Base-by-base conservation (phyloP, 2,888 invertebrate genomes). In the Frankliniella fusca region DNA sequence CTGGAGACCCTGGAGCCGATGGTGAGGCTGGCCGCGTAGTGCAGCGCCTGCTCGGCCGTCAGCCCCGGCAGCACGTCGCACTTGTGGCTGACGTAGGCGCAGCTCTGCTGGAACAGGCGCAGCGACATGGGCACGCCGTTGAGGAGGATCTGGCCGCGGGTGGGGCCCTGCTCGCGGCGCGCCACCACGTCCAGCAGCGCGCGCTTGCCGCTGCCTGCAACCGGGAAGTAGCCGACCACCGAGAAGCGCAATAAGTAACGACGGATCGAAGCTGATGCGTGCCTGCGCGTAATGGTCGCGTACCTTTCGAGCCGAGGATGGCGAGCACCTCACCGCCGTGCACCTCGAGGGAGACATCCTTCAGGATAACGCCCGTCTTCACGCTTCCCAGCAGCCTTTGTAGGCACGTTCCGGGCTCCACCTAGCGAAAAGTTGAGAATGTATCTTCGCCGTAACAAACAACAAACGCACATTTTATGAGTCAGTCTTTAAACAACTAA, bases 321-420 rank as follows among this genome's bases (percentile, higher is more conserved):
- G 97, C 97, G 86, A 97, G 93, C 82, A 98, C 95, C 88, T 98
- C 97, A 9, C 97, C 97, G 81, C 96, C 95, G 86, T 95, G 94
- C 0, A 97, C 95, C 84, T 94, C 94, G 86, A 97, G 92, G 28
- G 95, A 96, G 10, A 98, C 96, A 89, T 97, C 97, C 88, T 97
- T 96, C 20, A 98, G 91, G 82, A 98, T 96, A 54, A 97, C 92
- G 0, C 95, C 95, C 1, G 94, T 94, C 86, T 94, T 94, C 82
- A 94, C 93, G 48, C 92, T 93, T 0, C 95, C 95, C 80, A 94
- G 92, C 81, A 94, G 85, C 82, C 93, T 90, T 87, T 94, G 94
- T 85, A 93, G 90, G 87, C 94, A 94, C 84, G 94, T 94, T 83
- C 93, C 93, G 5, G 94, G 93, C 86, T 95, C 95, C 86, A 95